Conservation (phyloP, 2,113 vertebrate species). For the Trogon surrucura region DNA sequence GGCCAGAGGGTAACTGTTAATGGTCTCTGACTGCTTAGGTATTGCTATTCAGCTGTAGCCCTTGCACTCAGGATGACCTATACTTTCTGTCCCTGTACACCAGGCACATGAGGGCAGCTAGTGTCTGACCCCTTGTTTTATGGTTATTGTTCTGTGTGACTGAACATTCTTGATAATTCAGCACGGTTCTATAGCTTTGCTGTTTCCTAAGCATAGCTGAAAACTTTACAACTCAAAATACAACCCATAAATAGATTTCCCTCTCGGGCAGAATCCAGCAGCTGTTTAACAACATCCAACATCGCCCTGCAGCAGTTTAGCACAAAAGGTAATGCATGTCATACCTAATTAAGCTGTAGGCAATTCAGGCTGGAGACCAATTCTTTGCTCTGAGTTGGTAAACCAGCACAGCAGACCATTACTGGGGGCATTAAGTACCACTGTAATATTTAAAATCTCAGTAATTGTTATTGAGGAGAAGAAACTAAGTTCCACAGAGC, state of each 20-base stretch:
- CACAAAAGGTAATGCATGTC: not conserved
- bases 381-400: not conserved
- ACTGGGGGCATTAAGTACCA: not conserved
- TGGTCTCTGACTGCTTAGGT: not conserved
- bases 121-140: slow-evolving; percentile 14
- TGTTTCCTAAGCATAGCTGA: not conserved
- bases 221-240: slow-evolving; percentile 37
- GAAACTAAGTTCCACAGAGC: not conserved
- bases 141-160: slow-evolving; percentile 29
- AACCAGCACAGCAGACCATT: not conserved
- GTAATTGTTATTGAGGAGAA: not conserved
- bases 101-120: not conserved
- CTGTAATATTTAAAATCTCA: not conserved
- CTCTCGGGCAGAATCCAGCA: slow-evolving; percentile 23
- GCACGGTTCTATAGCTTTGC: not conserved
- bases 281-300: slow-evolving; percentile 25
- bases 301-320: not conserved
- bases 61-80: not conserved
- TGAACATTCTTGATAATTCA: not conserved
- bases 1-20: not conserved
- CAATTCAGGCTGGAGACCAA: not conserved
- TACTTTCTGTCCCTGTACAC: not conserved
- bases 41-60: not conserved
- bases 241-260: not conserved
- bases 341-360: slow-evolving; percentile 3